Conservation (phyloP, 2,113 vertebrate genomes). For the Heterochromis multidens region DNA sequence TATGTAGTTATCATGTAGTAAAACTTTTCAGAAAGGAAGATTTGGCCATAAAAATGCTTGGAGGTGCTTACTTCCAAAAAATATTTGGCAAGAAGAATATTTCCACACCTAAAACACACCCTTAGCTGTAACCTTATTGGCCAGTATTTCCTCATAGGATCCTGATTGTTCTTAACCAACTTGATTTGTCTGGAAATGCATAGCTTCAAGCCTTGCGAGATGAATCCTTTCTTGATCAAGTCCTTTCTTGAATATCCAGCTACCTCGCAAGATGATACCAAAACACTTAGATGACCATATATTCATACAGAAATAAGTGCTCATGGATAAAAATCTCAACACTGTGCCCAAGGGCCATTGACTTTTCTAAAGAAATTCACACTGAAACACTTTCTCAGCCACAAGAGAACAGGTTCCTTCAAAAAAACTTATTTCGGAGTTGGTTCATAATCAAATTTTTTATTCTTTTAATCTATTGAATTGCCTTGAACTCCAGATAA, state of each 20-base stretch:
- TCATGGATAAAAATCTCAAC: not conserved
- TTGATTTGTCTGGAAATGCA: not conserved
- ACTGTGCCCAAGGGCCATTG: not conserved
- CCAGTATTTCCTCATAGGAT: not conserved
- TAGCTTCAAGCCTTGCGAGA: too few relatives aligned
- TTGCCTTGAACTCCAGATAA: not conserved
- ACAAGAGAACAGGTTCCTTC: not conserved
- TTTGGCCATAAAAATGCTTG: not conserved
- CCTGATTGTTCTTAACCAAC: not conserved
- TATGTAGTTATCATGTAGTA: accelerated
- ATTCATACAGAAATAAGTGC: not conserved
- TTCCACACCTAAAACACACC: not conserved
- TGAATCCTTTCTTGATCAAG: not conserved
- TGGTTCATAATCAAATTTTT: not conserved
- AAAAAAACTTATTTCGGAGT: not conserved
- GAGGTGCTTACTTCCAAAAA: not conserved
- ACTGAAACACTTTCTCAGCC: not conserved
- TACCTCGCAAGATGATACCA: not conserved
- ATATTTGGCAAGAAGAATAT: not conserved
- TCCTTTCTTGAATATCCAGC: not conserved
- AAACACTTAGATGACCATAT: not conserved
- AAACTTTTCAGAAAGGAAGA: not conserved
- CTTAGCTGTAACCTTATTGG: not conserved
- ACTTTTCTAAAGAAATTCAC: not conserved
- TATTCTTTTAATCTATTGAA: not conserved